phyloP scores from a whole-genome alignment of 2,113 vertebrate species.

The Misgurnus mizolepis region DNA sequence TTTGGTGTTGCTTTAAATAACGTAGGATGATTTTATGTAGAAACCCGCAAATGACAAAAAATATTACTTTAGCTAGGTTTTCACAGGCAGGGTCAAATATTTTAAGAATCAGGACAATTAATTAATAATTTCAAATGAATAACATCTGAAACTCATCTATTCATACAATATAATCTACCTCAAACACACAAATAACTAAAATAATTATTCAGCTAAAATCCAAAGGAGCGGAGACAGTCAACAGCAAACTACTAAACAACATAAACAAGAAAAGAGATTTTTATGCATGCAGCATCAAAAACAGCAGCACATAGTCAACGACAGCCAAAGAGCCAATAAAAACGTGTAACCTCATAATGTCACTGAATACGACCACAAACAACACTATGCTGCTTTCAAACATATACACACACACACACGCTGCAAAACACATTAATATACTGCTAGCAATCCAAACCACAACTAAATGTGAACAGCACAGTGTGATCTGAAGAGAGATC shows the following conservation, averaged over 20 bases:
- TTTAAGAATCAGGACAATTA: no score
- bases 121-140: no score
- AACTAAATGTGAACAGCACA: slow-evolving; percentile 15
- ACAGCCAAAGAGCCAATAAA: not conserved
- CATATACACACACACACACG: not conserved
- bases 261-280: no score
- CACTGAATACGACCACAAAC: not conserved
- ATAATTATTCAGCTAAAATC: not conserved
- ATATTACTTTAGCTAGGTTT: no score
- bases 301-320: no score
- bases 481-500: slow-evolving; percentile 3
- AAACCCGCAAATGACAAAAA: no score
- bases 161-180: no score
- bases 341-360: not conserved
- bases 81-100: no score
- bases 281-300: no score
- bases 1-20: no score
- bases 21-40: no score
- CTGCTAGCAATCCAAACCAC: not conserved
- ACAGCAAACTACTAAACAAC: not conserved
- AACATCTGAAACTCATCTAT: no score
- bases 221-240: not conserved
- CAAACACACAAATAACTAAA: not conserved
- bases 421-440: not conserved
- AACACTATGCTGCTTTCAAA: not conserved